Conservation (phyloP, 2,888 invertebrate genomes). For the Hydriomena furcata region DNA sequence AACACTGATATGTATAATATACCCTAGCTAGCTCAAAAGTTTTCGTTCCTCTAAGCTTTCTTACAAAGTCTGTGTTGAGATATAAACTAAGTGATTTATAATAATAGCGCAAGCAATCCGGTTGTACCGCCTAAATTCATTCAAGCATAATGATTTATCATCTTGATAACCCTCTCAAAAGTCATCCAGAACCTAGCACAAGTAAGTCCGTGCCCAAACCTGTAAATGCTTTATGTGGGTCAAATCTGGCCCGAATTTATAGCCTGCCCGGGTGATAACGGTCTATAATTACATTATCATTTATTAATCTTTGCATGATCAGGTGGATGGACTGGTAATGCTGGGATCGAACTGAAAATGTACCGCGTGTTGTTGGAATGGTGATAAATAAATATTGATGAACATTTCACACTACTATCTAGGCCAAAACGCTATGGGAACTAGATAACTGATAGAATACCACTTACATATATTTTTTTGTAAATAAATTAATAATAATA, state of each 20-base stretch:
- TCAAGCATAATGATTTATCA: conserved; percentile 16
- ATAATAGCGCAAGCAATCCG: neutral
- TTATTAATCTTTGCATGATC: conserved; percentile 46
- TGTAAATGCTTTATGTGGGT: conserved; percentile 46
- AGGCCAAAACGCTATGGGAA: too few relatives aligned
- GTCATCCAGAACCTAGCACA: conserved; percentile 15
- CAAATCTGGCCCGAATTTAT: conserved; percentile 47
- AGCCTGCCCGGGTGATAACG: conserved; percentile 42
- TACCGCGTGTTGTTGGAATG: neutral
- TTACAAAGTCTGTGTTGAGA: too few relatives aligned
- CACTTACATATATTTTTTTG: too few relatives aligned
- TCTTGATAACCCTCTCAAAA: conserved; percentile 22
- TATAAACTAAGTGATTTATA: too few relatives aligned
- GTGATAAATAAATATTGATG: too few relatives aligned
- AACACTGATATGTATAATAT: too few relatives aligned
- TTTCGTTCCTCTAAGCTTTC: too few relatives aligned
- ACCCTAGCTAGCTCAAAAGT: too few relatives aligned
- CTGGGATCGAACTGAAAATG: neutral
- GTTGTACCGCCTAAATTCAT: conserved; percentile 1
- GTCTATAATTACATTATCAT: conserved; percentile 50
- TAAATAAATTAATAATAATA: too few relatives aligned
- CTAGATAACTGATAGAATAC: too few relatives aligned
- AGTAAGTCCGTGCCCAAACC: conserved; percentile 27
- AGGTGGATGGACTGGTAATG: conserved; percentile 32
- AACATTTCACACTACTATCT: too few relatives aligned